Evolutionary conservation across 2,888 invertebrate genomes (phyloP).

Genomic region (Pseudococcus viburni): DNA sequence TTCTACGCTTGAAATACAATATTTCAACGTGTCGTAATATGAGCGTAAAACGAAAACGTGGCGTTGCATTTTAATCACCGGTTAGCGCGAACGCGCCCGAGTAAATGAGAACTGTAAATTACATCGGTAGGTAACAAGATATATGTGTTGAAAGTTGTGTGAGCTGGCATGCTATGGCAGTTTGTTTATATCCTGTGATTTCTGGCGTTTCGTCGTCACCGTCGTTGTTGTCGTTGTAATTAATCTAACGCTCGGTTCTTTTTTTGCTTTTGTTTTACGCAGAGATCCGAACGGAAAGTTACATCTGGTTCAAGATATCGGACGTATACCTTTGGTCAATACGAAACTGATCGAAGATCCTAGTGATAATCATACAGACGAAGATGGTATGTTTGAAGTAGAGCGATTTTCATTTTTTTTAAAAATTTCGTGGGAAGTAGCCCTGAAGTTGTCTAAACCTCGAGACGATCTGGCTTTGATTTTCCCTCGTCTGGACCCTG

Average conservation of each 20-base stretch:
- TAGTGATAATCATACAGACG: conserved; percentile 76
- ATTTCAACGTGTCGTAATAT: conserved; percentile 53
- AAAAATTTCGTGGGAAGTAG: too few species aligned
- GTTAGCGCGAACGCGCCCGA: conserved; percentile 23
- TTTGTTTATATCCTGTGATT: conserved; percentile 26
- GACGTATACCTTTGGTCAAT: conserved; percentile 86
- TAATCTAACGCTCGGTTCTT: neutral
- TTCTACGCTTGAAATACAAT: conserved; percentile 36
- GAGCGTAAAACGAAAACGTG: conserved; percentile 54
- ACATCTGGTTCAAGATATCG: conserved; percentile 87
- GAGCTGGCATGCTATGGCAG: neutral
- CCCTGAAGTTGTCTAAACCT: too few species aligned
- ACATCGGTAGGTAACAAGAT: conserved; percentile 37
- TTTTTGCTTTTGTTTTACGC: conserved; percentile 63
- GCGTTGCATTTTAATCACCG: conserved; percentile 55
- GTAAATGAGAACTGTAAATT: conserved; percentile 39
- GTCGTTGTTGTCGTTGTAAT: neutral
- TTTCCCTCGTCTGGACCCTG: too few species aligned
- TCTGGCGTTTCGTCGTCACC: neutral
- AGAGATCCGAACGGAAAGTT: conserved; percentile 85
- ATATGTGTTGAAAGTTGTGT: conserved; percentile 10
- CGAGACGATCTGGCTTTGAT: too few species aligned
- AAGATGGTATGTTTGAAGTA: conserved; percentile 76
- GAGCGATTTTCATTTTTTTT: neutral
- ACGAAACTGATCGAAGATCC: conserved; percentile 91